These are phyloP conservation scores for Eudyptes chrysolophus DNA, from an alignment of 2,113 vertebrate genomes.

Conservation along the genomic window DNA sequence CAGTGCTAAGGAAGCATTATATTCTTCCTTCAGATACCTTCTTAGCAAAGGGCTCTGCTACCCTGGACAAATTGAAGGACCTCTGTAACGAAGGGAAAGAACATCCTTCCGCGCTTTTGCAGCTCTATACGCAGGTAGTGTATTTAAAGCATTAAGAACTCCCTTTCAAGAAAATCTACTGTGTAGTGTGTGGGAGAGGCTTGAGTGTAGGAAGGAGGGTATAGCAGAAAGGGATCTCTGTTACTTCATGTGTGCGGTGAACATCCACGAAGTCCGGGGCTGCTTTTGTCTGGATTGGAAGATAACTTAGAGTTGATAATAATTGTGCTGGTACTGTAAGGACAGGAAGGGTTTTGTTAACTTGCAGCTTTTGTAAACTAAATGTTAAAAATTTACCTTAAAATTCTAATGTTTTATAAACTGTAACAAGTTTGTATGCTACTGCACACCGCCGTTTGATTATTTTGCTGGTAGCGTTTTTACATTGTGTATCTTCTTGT, in stretches of 20 bases:
- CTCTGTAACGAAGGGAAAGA: slow-evolving; percentile 83
- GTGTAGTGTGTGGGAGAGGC: too few species aligned
- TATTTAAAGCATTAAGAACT: neutral
- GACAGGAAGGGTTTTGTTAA: neutral
- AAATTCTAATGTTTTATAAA: neutral
- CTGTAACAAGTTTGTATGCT: fast-evolving
- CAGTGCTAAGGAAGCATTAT: neutral
- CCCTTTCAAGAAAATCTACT: neutral
- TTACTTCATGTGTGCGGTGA: fast-evolving
- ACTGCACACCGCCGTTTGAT: neutral
- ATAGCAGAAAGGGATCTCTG: neutral
- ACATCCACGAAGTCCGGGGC: too few species aligned
- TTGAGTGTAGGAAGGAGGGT: neutral
- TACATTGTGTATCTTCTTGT: neutral
- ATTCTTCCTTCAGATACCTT: slow-evolving; percentile 81
- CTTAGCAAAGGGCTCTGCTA: slow-evolving; percentile 86
- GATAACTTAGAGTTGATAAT: fast-evolving
- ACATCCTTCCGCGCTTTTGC: slow-evolving; percentile 81
- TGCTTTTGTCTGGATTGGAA: neutral
- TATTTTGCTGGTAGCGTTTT: neutral
- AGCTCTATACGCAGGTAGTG: slow-evolving; percentile 92
- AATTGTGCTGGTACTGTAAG: neutral
- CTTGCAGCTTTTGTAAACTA: neutral
- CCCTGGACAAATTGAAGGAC: slow-evolving; percentile 85
- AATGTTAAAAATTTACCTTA: neutral